Evolutionary conservation across 2,113 vertebrate species (phyloP), one percentile per base, ranked within the genome.

Genomic region (Apus apus): DNA sequence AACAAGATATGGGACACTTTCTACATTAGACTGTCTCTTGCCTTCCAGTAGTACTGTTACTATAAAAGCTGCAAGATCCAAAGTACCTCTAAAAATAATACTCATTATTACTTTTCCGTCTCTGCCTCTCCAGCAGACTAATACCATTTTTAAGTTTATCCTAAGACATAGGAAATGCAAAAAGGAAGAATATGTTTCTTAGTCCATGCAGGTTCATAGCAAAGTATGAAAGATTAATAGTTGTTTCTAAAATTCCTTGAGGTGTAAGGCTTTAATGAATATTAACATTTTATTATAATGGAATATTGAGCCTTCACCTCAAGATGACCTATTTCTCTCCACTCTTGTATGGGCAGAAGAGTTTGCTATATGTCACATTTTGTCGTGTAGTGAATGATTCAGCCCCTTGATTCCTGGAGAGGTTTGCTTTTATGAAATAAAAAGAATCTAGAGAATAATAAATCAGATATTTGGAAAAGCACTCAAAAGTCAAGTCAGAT

Each of bases 221-320:
- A 30, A 84, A 87, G 20, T 27, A 30, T 84, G 60, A 93, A 93
- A 85, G 92, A 85, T 90, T 76, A 90, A 89, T 60, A 82, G 76
- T 87, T 45, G 53, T 53, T 82, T 56, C 29, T 87, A 25, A 74
- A 86, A 67, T 29, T 81, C 36, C 43, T 50, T 56, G 68, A 50
- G 72, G 70, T 45, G 48, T 20, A 90, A 86, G 17, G 48, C 56
- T 26, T 7, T 12, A 7, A 20, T 45, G 38, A 77, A 25, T 67
- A 8, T 74, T 71, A 48, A 32, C 13, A 9, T 88, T 76, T 73
- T 86, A 38, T 86, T 90, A 18, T 11, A 58, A 77, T 83, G 34
- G 50, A 73, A 93, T 92, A 90, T 80, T 92, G 90, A 83, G 72
- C 64, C 20, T 84, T 96, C 79, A 90, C 95, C 88, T 97, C 75